These are phyloP conservation scores for Crossaster papposus DNA, from an alignment of 53 echinoderm and acorn worm genomes.

Conservation along the genomic window DNA sequence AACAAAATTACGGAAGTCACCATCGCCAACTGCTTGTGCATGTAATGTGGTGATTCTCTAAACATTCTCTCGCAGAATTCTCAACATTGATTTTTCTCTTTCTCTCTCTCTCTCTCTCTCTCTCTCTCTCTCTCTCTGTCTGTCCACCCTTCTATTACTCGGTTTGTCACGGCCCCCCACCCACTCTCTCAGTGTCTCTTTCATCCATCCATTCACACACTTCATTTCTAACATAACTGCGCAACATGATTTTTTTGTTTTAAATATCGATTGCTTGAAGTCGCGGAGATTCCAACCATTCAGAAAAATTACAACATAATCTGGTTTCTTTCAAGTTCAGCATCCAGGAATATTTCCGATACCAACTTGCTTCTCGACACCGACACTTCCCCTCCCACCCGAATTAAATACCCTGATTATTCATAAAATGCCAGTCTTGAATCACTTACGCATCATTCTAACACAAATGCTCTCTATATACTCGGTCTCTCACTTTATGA, in stretches of 20 bases:
- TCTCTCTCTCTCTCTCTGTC: background rate
- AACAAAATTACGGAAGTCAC: background rate
- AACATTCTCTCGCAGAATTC: background rate
- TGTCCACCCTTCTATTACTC: background rate
- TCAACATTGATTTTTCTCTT: background rate
- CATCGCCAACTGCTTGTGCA: background rate
- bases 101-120: background rate
- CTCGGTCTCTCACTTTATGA: background rate
- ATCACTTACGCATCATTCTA: background rate
- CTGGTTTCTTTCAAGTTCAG: background rate
- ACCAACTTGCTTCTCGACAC: background rate
- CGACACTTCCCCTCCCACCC: background rate
- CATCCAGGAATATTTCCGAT: background rate
- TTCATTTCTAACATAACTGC: background rate
- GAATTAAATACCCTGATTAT: background rate
- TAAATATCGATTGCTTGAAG: too few relatives aligned
- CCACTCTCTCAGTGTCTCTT: background rate
- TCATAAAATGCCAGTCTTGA: background rate
- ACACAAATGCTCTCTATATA: background rate
- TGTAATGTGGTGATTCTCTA: background rate
- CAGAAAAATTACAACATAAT: background rate
- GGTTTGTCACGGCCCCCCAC: background rate
- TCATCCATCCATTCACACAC: background rate
- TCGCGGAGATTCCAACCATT: background rate
- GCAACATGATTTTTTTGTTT: background rate